A percentile compares a stretch with the other conserved stretches of the same genome.
phyloP scores from a whole-genome alignment of 2,888 invertebrate genomes.

The Caenorhabditis panamensis region DNA sequence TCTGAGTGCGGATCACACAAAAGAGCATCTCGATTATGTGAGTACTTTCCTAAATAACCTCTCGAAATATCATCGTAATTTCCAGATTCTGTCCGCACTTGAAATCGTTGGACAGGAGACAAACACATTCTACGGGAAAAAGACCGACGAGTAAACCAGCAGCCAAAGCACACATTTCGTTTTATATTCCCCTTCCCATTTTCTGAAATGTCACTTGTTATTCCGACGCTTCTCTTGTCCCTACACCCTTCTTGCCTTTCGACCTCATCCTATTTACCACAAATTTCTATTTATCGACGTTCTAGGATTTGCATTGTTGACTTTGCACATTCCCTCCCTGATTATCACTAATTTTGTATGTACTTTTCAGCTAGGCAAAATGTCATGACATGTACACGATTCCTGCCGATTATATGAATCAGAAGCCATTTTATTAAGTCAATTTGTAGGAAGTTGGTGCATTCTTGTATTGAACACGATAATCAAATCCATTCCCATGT shows the following conservation, averaged over 20 bases:
- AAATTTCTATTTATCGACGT: neutral
- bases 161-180: neutral
- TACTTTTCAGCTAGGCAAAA: constrained; percentile 30
- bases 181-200: neutral
- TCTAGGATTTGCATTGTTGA: constrained; percentile 31
- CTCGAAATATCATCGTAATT: neutral
- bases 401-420: constrained; percentile 11
- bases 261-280: constrained; percentile 2
- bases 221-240: neutral
- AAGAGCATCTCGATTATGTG: constrained; percentile 75
- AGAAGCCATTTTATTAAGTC: neutral
- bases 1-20: constrained; percentile 85
- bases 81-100: constrained; percentile 45
- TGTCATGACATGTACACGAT: constrained; percentile 44
- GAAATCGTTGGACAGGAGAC: constrained; percentile 53
- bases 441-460: neutral
- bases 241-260: constrained; percentile 15
- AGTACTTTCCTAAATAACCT: constrained; percentile 9
- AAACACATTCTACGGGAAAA: constrained; percentile 59
- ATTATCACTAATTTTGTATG: constrained; percentile 7
- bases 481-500: neutral
- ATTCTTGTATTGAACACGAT: neutral
- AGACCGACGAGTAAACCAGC: constrained; percentile 36
- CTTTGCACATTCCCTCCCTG: constrained; percentile 4
- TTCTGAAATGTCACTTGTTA: neutral